A percentile compares a stretch with the other conserved stretches of the same genome.
phyloP scores from a whole-genome alignment of 2,113 vertebrate species.

The Tachycineta bicolor region DNA sequence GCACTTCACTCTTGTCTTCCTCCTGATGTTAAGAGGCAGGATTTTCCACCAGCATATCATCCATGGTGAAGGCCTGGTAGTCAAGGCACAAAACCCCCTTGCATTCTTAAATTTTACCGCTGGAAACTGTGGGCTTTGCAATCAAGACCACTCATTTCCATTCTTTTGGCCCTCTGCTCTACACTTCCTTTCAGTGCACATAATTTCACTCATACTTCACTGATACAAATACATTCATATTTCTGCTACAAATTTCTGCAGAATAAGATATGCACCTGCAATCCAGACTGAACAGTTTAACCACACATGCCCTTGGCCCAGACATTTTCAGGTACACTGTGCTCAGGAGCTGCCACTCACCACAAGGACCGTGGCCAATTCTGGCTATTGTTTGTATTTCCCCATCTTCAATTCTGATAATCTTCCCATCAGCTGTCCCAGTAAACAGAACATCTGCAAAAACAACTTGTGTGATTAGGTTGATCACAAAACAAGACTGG shows the following conservation, averaged over 20 bases:
- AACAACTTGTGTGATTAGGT: not conserved
- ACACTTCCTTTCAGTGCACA: not conserved
- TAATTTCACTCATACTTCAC: not conserved
- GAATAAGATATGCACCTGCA: not conserved
- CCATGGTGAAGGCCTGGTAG: not conserved
- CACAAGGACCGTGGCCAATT: slow-evolving; percentile 87
- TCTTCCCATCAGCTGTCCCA: slow-evolving; percentile 91
- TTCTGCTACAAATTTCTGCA: not conserved
- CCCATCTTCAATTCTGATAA: slow-evolving; percentile 88
- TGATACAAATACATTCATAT: not conserved
- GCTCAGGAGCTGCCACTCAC: slow-evolving; percentile 74
- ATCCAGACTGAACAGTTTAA: not conserved
- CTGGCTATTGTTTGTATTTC: slow-evolving; percentile 82
- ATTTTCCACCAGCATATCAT: not conserved
- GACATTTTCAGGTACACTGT: not conserved
- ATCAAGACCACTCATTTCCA: not conserved
- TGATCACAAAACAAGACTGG: not conserved
- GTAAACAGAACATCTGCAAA: slow-evolving; percentile 88
- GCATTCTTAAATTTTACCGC: not conserved
- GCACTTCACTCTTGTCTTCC: not conserved
- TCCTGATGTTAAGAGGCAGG: fast-evolving
- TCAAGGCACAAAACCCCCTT: not conserved
- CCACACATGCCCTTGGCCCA: not conserved
- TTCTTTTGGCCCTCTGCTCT: not conserved
- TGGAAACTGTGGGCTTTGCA: not conserved